A percentile compares a stretch with the other conserved stretches of the same genome.
Evolutionary conservation across 2,113 vertebrate genomes (phyloP).

Genomic region (Baryphthengus martii): DNA sequence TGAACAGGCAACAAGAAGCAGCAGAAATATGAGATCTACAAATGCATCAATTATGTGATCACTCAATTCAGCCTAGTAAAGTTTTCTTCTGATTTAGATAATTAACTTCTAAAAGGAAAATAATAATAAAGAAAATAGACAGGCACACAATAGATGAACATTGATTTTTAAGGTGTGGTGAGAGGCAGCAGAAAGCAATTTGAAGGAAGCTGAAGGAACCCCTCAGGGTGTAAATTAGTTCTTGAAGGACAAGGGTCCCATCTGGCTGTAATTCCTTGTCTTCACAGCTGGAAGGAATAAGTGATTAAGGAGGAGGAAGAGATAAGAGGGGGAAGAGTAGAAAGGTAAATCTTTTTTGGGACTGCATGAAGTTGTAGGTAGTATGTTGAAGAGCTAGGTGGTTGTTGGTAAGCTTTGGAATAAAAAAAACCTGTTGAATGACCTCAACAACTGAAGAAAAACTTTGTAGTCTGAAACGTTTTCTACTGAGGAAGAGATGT

Average conservation of each 20-base stretch:
- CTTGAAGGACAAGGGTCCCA: not conserved
- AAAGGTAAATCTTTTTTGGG: rapidly evolving
- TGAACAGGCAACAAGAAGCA: not conserved
- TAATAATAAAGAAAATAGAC: not conserved
- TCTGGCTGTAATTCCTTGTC: not conserved
- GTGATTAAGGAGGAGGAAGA: not conserved
- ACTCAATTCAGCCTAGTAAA: not conserved
- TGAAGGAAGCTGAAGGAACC: not conserved
- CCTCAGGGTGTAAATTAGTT: not conserved
- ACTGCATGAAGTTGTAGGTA: rapidly evolving
- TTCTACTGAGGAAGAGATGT: not conserved
- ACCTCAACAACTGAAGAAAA: not conserved
- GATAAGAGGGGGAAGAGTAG: not conserved
- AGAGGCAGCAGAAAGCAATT: not conserved
- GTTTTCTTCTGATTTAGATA: not conserved
- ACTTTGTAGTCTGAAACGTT: not conserved
- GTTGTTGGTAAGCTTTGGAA: not conserved
- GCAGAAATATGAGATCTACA: not conserved
- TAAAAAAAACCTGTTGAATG: not conserved
- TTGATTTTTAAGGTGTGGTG: not conserved
- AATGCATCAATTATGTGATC: not conserved
- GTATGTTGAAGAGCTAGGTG: not conserved
- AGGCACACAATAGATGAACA: not conserved
- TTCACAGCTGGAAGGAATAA: not conserved
- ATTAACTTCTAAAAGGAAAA: not conserved